These are phyloP conservation scores for Ochropleura leucogaster DNA, from an alignment of 2,888 invertebrate genomes.

Conservation along the genomic window DNA sequence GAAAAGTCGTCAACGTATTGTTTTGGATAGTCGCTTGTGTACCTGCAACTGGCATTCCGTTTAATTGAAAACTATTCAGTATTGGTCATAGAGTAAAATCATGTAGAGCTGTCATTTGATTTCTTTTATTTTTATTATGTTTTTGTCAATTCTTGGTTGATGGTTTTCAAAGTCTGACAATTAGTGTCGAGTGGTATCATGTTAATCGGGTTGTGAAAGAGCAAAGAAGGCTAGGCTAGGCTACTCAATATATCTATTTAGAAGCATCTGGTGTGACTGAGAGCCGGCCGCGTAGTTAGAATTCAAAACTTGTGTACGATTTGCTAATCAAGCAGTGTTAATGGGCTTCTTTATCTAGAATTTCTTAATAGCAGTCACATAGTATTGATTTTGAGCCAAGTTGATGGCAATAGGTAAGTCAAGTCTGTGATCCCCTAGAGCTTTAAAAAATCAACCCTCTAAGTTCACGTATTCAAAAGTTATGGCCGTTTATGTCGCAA, in stretches of 20 bases:
- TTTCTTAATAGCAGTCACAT: too few species aligned
- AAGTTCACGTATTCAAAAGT: too few species aligned
- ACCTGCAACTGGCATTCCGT: conserved; percentile 59
- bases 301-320: too few species aligned
- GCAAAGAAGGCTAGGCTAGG: too few species aligned
- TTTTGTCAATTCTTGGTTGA: neutral
- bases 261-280: neutral
- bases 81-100: conserved; percentile 50
- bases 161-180: neutral
- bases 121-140: too few species aligned
- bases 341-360: too few species aligned
- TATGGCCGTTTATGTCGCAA: too few species aligned
- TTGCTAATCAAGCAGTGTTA: too few species aligned
- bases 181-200: neutral
- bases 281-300: neutral
- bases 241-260: neutral
- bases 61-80: conserved; percentile 67
- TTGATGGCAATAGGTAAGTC: too few species aligned
- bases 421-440: too few species aligned
- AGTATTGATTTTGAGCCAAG: too few species aligned
- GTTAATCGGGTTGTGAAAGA: neutral
- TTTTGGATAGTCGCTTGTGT: conserved; percentile 22
- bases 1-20: conserved; percentile 40
- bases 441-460: too few species aligned
- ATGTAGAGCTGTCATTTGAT: conserved; percentile 8